Evolutionary conservation across 2,113 vertebrate species (phyloP).

Genomic region (Heterotis niloticus): DNA sequence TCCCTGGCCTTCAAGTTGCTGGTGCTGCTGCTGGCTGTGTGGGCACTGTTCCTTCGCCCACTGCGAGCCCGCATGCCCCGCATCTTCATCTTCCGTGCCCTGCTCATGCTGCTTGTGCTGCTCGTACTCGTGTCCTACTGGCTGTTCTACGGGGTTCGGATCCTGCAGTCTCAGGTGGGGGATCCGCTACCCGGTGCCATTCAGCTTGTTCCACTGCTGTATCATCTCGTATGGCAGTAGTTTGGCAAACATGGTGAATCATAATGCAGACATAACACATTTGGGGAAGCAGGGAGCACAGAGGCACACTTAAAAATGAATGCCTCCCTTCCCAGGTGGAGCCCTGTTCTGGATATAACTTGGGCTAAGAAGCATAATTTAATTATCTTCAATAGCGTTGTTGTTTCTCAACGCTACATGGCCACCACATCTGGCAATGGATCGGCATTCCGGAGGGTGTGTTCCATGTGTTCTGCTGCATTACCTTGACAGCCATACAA

Average conservation of each 20-base stretch:
- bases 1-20: conserved; percentile 94
- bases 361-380: too few species aligned
- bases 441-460: too few species aligned
- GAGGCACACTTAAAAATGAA: too few species aligned
- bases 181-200: background rate
- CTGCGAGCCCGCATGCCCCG: conserved; percentile 79
- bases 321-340: too few species aligned
- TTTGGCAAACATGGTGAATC: background rate
- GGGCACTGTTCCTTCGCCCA: conserved; percentile 87
- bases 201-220: background rate
- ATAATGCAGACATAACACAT: too few species aligned
- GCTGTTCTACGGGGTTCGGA: conserved; percentile 91
- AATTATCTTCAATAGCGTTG: too few species aligned
- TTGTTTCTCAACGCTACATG: too few species aligned
- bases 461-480: too few species aligned
- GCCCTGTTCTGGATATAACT: too few species aligned
- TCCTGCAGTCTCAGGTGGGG: conserved; percentile 73
- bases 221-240: background rate
- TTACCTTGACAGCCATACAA: too few species aligned
- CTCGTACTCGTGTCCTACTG: conserved; percentile 91
- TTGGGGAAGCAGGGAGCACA: too few species aligned
- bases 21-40: conserved; percentile 86
- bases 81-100: conserved; percentile 80
- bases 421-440: too few species aligned
- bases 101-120: conserved; percentile 82